A percentile compares a stretch with the other conserved stretches of the same genome.
Conservation (phyloP, 2,888 invertebrate species). For the Oligia strigilis region DNA sequence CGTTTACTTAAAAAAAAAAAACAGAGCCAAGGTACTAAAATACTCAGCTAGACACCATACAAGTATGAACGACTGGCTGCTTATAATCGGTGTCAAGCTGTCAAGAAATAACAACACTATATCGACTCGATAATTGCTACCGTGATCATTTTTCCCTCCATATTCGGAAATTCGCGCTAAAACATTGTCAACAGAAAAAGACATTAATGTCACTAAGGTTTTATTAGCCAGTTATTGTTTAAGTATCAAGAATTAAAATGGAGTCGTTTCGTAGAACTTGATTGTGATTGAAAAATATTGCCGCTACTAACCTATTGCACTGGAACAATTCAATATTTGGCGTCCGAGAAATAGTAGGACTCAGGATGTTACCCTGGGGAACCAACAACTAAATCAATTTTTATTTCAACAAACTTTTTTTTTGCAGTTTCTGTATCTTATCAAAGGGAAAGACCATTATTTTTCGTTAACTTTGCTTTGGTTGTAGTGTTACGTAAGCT, state of each 20-base stretch:
- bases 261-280: constrained; percentile 27
- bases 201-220: constrained; percentile 52
- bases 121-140: constrained; percentile 71
- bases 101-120: constrained; percentile 62
- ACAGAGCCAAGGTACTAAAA: constrained; percentile 53
- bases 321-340: constrained; percentile 31
- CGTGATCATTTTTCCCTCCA: constrained; percentile 69
- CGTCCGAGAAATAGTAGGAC: constrained; percentile 23
- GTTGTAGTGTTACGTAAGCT: background rate
- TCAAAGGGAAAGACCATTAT: too few species aligned
- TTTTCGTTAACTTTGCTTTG: background rate
- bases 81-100: constrained; percentile 61
- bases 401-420: background rate
- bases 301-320: constrained; percentile 2
- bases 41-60: constrained; percentile 56
- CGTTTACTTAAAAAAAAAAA: constrained; percentile 40
- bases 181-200: constrained; percentile 61
- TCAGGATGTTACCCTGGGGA: constrained; percentile 7
- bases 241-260: constrained; percentile 26
- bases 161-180: constrained; percentile 66
- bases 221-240: constrained; percentile 41
- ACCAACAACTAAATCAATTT: background rate
- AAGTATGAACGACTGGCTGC: constrained; percentile 53
- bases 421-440: background rate
- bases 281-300: constrained; percentile 33